phyloP scores from a whole-genome alignment of 2,113 vertebrate genomes.

The Natator depressus region DNA sequence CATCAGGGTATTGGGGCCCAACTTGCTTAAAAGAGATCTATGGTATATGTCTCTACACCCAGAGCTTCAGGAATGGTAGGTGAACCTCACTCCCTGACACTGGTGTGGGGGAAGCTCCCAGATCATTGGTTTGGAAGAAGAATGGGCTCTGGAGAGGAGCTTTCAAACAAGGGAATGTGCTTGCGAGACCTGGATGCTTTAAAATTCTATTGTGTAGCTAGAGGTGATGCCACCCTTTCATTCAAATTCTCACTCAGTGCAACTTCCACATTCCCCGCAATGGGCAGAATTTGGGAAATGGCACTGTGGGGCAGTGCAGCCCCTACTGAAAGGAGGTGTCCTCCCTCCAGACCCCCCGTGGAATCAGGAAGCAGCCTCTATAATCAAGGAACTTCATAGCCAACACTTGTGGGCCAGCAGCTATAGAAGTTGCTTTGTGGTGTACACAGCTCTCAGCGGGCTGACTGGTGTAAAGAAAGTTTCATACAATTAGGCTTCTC shows the following conservation, averaged over 20 bases:
- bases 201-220: not conserved
- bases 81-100: fast-evolving
- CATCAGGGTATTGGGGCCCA: not conserved
- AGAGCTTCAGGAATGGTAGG: not conserved
- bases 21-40: not conserved
- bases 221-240: not conserved
- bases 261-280: not conserved
- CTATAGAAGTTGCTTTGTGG: not conserved
- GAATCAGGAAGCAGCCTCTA: not conserved
- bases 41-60: not conserved
- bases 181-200: not conserved
- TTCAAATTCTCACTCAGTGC: not conserved
- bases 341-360: not conserved
- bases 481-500: not conserved
- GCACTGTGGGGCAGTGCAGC: not conserved
- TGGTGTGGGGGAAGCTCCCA: not conserved
- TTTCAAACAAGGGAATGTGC: fast-evolving
- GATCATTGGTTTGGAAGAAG: not conserved
- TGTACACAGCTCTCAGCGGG: not conserved
- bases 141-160: not conserved
- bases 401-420: not conserved
- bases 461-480: not conserved
- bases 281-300: not conserved
- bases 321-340: not conserved
- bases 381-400: not conserved